These are phyloP conservation scores for Harmothoe impar DNA, from an alignment of 2,888 invertebrate species.

Conservation along the genomic window DNA sequence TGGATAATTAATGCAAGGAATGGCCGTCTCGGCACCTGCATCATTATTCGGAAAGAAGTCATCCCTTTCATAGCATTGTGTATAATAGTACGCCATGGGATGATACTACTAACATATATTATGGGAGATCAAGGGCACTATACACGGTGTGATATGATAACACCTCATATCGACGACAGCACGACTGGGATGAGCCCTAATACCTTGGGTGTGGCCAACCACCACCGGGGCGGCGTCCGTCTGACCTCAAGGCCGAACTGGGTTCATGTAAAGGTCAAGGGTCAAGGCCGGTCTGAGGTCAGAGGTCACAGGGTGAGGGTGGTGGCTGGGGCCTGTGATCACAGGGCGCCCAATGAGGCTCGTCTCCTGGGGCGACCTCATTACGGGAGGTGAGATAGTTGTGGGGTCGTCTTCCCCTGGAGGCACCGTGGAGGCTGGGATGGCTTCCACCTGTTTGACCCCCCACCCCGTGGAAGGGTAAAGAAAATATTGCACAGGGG, in stretches of 20 bases:
- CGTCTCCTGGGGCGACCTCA: slow-evolving; percentile 28
- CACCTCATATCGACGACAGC: too few species aligned
- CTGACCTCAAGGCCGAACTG: background rate
- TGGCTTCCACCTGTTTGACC: slow-evolving; percentile 23
- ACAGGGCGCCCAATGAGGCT: background rate
- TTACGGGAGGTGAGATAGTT: slow-evolving; percentile 5
- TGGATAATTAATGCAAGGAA: too few species aligned
- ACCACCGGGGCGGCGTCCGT: background rate
- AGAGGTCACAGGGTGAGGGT: background rate
- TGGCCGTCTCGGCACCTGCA: too few species aligned
- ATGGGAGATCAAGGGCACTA: too few species aligned
- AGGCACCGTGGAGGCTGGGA: background rate
- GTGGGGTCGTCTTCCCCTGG: background rate
- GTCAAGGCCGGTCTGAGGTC: slow-evolving; percentile 20
- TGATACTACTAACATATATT: too few species aligned
- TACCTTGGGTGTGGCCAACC: background rate
- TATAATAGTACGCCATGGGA: too few species aligned
- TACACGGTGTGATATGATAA: too few species aligned
- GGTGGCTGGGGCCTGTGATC: background rate
- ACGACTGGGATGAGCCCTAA: background rate
- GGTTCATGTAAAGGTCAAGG: slow-evolving; percentile 15
- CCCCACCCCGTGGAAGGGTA: background rate
- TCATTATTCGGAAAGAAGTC: too few species aligned
- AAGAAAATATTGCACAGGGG: too few species aligned
- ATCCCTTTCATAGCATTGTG: too few species aligned